Conservation (phyloP, 2,888 invertebrate species). For the Celastrina argiolus region DNA sequence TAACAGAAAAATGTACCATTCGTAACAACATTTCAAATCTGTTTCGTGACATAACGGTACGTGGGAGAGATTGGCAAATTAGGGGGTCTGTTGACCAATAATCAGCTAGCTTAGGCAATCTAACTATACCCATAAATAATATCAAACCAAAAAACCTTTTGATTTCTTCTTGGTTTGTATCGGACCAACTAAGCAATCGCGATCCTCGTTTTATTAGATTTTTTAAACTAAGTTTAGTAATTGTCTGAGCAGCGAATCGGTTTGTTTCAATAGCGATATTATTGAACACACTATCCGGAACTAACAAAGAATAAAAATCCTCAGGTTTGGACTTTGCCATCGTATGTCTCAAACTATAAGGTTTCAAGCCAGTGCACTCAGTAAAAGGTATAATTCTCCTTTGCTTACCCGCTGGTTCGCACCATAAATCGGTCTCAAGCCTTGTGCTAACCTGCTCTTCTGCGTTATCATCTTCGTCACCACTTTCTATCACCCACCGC, state of each 20-base stretch:
- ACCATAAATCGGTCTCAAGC: constrained; percentile 29
- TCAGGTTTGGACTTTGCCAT: constrained; percentile 31
- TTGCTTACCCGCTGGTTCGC: constrained; percentile 37
- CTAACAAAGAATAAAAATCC: constrained; percentile 35
- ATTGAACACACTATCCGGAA: constrained; percentile 33
- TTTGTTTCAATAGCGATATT: constrained; percentile 33
- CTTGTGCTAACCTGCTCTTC: constrained; percentile 26
- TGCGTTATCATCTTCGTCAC: constrained; percentile 25
- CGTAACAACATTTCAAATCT: constrained; percentile 26
- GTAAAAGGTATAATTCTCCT: constrained; percentile 36
- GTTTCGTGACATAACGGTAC: constrained; percentile 25
- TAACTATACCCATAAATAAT: constrained; percentile 33
- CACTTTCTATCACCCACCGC: constrained; percentile 26
- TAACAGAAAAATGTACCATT: constrained; percentile 29
- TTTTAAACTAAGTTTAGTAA: constrained; percentile 26
- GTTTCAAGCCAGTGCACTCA: constrained; percentile 35
- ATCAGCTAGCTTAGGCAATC: constrained; percentile 30
- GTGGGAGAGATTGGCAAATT: constrained; percentile 24
- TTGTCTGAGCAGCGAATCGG: constrained; percentile 29
- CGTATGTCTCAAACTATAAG: constrained; percentile 32
- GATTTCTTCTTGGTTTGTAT: constrained; percentile 33
- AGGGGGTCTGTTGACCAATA: constrained; percentile 26
- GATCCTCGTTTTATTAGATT: constrained; percentile 28
- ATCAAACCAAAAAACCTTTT: constrained; percentile 32
- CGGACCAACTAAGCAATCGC: constrained; percentile 30